Evolutionary conservation across 2,888 invertebrate genomes (phyloP).

Genomic region (Polia nebulosa): DNA sequence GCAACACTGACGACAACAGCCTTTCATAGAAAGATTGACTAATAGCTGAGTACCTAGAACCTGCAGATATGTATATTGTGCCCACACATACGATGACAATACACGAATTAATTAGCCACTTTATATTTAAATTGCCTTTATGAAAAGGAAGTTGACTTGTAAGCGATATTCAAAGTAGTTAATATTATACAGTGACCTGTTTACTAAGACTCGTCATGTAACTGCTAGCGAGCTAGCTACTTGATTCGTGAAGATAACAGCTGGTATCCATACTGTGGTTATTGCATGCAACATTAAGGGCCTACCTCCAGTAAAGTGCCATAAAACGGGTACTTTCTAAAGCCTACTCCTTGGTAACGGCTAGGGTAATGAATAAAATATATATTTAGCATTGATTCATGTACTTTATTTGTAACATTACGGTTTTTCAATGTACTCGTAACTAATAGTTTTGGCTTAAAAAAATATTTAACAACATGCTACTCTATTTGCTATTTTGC

Average conservation of each 20-base stretch:
- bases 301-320: too few relatives aligned
- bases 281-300: conserved; percentile 25
- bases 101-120: conserved; percentile 49
- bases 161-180: conserved; percentile 60
- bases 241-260: conserved; percentile 47
- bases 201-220: conserved; percentile 47
- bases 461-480: too few relatives aligned
- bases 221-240: conserved; percentile 20
- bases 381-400: too few relatives aligned
- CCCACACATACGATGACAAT: conserved; percentile 50
- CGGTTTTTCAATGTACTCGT: too few relatives aligned
- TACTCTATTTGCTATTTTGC: too few relatives aligned
- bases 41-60: conserved; percentile 18
- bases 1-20: not conserved
- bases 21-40: conserved; percentile 16
- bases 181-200: conserved; percentile 62
- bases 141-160: conserved; percentile 63
- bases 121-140: conserved; percentile 60
- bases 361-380: too few relatives aligned
- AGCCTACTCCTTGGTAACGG: too few relatives aligned
- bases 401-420: too few relatives aligned
- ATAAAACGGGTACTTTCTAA: too few relatives aligned
- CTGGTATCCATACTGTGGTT: conserved; percentile 51
- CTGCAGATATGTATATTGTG: too few relatives aligned
- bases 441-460: too few relatives aligned